phyloP scores from a whole-genome alignment of 2,888 invertebrate species.

The Pristionchus japonicus region DNA sequence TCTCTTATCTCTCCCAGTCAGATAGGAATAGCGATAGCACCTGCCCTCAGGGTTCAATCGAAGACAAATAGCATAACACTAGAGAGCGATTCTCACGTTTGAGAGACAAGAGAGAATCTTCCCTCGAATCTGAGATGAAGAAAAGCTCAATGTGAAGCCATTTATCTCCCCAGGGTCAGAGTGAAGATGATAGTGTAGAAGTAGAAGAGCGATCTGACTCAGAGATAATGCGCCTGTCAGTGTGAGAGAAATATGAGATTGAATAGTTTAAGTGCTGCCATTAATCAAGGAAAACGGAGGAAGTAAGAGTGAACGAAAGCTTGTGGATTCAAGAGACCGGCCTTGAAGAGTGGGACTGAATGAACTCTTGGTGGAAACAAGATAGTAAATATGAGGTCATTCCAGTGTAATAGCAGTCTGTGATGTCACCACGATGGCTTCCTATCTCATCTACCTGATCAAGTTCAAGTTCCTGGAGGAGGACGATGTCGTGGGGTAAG shows the following conservation, averaged over 20 bases:
- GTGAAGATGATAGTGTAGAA: neutral
- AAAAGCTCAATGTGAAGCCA: neutral
- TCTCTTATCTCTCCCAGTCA: neutral
- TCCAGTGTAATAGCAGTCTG: slow-evolving; percentile 46
- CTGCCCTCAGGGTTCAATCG: neutral
- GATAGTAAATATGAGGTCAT: neutral
- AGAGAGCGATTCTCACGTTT: neutral
- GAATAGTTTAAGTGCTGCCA: too few species aligned
- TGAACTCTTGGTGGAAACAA: neutral
- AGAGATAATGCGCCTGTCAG: neutral
- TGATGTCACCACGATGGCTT: slow-evolving; percentile 46
- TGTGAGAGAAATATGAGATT: too few species aligned
- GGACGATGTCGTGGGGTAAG: slow-evolving; percentile 1
- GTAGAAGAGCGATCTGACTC: neutral
- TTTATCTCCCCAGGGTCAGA: neutral
- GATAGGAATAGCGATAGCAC: too few species aligned
- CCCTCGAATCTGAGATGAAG: neutral
- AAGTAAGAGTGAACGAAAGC: too few species aligned
- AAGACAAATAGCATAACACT: neutral
- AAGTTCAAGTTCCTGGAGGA: slow-evolving; percentile 44
- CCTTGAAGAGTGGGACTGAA: too few species aligned
- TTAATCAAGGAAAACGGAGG: too few species aligned
- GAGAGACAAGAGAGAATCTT: neutral
- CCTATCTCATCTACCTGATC: slow-evolving; percentile 45
- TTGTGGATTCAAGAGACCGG: too few species aligned